Conservation (phyloP, 2,113 vertebrate genomes). For the Amphilophus citrinellus region DNA sequence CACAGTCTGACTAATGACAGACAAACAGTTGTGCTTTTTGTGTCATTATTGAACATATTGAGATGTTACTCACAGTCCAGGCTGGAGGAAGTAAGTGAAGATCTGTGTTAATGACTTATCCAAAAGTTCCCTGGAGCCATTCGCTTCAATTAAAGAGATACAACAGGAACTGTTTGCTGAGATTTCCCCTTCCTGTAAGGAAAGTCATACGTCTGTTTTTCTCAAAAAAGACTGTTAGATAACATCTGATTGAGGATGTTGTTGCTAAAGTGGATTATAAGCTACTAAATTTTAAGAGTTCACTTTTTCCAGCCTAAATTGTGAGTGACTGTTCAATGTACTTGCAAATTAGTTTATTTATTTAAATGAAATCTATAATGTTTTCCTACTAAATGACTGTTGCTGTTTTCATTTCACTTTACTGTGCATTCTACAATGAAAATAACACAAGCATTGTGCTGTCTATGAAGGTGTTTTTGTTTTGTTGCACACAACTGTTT, state of each 20-base stretch:
- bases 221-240: neutral
- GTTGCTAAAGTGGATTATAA: neutral
- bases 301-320: neutral
- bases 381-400: neutral
- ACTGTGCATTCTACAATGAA: neutral
- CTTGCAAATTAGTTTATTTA: too few relatives aligned
- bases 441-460: neutral
- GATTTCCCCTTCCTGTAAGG: neutral
- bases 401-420: neutral
- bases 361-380: too few relatives aligned
- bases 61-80: neutral
- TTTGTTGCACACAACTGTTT: constrained; percentile 7
- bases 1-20: neutral
- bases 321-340: neutral
- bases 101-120: neutral
- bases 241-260: neutral
- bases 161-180: neutral
- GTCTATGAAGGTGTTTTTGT: neutral
- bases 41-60: neutral
- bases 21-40: neutral
- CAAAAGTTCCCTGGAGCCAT: neutral
- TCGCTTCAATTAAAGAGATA: neutral
- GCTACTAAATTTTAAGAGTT: neutral
- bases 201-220: neutral
- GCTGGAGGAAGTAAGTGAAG: neutral